phyloP scores from a whole-genome alignment of 2,888 invertebrate species.

The Drosophila testacea region DNA sequence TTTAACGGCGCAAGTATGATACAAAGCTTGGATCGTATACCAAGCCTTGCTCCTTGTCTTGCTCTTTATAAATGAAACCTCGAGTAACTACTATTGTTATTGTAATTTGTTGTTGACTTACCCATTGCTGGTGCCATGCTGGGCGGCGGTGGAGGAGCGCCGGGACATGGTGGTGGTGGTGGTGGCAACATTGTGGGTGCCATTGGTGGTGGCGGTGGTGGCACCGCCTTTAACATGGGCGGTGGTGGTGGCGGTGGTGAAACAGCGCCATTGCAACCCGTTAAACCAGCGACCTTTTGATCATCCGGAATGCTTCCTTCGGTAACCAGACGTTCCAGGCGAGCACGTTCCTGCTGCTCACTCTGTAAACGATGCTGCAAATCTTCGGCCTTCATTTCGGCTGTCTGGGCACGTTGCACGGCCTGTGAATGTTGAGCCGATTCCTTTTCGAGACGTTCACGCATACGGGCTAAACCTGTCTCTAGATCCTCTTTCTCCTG shows the following conservation, averaged over 20 bases:
- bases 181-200: constrained; percentile 85
- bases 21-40: too few relatives aligned
- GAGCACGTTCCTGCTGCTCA: constrained; percentile 92
- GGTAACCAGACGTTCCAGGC: constrained; percentile 93
- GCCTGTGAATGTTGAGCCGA: constrained; percentile 95
- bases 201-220: constrained; percentile 84
- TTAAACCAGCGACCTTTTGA: constrained; percentile 90
- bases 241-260: constrained; percentile 86
- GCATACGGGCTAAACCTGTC: constrained; percentile 91
- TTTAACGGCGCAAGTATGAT: too few relatives aligned
- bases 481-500: constrained; percentile 97
- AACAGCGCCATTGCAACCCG: constrained; percentile 86
- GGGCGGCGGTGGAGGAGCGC: constrained; percentile 85
- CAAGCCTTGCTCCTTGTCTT: too few relatives aligned
- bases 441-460: constrained; percentile 95
- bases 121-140: constrained; percentile 85
- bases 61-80: too few relatives aligned
- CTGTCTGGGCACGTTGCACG: constrained; percentile 89
- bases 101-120: constrained; percentile 34
- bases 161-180: constrained; percentile 86
- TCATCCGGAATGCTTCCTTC: constrained; percentile 97
- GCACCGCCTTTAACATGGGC: constrained; percentile 79
- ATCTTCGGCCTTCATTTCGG: constrained; percentile 87
- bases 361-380: constrained; percentile 89
- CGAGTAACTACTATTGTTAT: too few relatives aligned